phyloP scores from a whole-genome alignment of 2,797 vertebrate species.

The Hozukius guyotensis region DNA sequence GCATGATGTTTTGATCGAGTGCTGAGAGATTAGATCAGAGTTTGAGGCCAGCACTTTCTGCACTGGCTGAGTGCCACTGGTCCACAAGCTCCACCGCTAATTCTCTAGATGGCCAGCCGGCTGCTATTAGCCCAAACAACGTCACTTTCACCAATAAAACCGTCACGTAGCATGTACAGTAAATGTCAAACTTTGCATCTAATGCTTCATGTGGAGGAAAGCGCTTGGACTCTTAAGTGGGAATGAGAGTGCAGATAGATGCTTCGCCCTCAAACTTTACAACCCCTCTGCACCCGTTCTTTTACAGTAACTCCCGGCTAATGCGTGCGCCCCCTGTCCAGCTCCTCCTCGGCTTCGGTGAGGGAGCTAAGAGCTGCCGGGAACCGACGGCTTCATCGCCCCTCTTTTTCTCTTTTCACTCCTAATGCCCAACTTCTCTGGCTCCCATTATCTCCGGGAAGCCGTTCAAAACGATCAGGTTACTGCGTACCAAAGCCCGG shows the following conservation, averaged over 20 bases:
- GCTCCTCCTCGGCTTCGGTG: conserved; percentile 19
- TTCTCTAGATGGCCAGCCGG: conserved; percentile 15
- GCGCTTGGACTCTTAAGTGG: conserved; percentile 57
- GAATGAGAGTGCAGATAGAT: conserved; percentile 58
- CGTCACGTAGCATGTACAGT: conserved; percentile 7
- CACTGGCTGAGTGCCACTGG: conserved; percentile 18
- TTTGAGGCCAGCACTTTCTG: conserved; percentile 13
- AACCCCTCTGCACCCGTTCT: conserved; percentile 63
- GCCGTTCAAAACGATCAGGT: conserved; percentile 49
- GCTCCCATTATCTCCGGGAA: conserved; percentile 66
- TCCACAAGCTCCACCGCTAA: conserved; percentile 22
- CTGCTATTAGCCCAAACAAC: conserved; percentile 45
- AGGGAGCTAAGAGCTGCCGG: conserved; percentile 53
- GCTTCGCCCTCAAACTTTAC: conserved; percentile 71
- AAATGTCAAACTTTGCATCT: conserved; percentile 57
- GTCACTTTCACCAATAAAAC: conserved; percentile 49
- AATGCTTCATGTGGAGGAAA: conserved; percentile 48
- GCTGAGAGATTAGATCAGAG: conserved; percentile 41
- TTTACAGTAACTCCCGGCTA: conserved; percentile 59
- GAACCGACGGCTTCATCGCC: conserved; percentile 53
- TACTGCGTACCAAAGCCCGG: conserved; percentile 34
- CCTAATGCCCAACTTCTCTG: conserved; percentile 56
- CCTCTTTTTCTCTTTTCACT: conserved; percentile 2
- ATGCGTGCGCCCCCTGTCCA: conserved; percentile 48
- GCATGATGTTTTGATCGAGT: conserved; percentile 11